Base-by-base conservation (phyloP, 2,888 invertebrate genomes). In the Coelinius sp. region DNA sequence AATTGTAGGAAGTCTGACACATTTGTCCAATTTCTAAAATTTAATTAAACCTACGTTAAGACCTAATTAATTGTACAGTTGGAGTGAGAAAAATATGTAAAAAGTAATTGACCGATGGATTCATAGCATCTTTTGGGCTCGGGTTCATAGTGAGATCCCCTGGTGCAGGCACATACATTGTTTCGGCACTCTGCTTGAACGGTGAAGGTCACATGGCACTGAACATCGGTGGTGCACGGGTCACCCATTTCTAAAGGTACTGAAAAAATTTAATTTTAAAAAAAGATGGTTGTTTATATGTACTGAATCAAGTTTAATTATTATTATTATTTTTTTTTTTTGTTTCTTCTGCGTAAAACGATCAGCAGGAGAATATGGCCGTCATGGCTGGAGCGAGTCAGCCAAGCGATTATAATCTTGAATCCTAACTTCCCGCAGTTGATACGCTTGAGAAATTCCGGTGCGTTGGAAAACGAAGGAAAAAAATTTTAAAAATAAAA, bases 201-300 rank as follows among this genome's bases (percentile, higher is more conserved):
- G 41, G 85, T 83, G 79, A 88, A 87, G 75, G 84, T 85, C 68
- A 83, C 79, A 56, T 75, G 81, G 76, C 88, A 88, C 73, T 88
- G 88, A 17, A 84, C 77, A 75, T 88, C 81, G 73, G 82, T 82
- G 27, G 76, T 76, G 75, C 88, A 88, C 0, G 81, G 74, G 71
- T 88, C 88, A 24, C 84, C 84, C 66, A 88, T 78, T 31, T 77
- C 73, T 41, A 75, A 76, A 5, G 86, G 86, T 68, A 84, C 86
- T 86, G 78, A 27, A 78, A 78, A n/a, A 70, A 66, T 67, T 27
- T 8, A 71, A 73, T 22, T 38, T 70, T 25, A 66, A n/a, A n/a
- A n/a, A n/a, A n/a, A n/a, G n/a, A n/a, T n/a, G n/a, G n/a, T n/a
- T n/a, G n/a, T n/a, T n/a, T n/a, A n/a, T n/a, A n/a, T n/a, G n/a